phyloP scores from a whole-genome alignment of 2,888 invertebrate species.

The Malthinus flaveolus region DNA sequence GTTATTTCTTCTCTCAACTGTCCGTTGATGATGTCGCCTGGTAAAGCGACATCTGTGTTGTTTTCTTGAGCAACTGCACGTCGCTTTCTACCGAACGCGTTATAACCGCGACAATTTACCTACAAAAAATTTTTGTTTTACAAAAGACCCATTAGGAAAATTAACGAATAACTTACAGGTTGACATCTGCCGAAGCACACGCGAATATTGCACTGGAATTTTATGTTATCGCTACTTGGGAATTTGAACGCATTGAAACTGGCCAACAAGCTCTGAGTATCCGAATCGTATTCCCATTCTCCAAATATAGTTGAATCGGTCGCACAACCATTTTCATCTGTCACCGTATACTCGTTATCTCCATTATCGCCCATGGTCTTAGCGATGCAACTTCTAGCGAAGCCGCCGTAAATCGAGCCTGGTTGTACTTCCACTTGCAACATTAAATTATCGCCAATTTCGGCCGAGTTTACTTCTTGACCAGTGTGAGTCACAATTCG shows the following conservation, averaged over 20 bases:
- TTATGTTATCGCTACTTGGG: slow-evolving; percentile 90
- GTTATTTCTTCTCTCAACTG: slow-evolving; percentile 91
- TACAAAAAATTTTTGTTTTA: slow-evolving; percentile 47
- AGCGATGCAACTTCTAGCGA: slow-evolving; percentile 90
- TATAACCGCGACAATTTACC: slow-evolving; percentile 90
- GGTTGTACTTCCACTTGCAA: slow-evolving; percentile 52
- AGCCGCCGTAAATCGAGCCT: slow-evolving; percentile 85
- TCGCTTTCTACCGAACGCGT: slow-evolving; percentile 84
- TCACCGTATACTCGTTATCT: slow-evolving; percentile 90
- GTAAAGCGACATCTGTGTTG: slow-evolving; percentile 63
- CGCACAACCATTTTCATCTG: slow-evolving; percentile 92
- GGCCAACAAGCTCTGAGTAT: slow-evolving; percentile 82
- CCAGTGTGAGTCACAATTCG: slow-evolving; percentile 86
- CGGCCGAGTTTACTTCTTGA: slow-evolving; percentile 86
- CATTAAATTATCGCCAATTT: slow-evolving; percentile 67
- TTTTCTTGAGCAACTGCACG: slow-evolving; percentile 63
- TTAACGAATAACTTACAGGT: slow-evolving; percentile 69
- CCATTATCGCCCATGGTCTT: slow-evolving; percentile 87
- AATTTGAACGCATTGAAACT: slow-evolving; percentile 94
- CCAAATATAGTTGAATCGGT: slow-evolving; percentile 91
- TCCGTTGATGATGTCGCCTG: slow-evolving; percentile 67
- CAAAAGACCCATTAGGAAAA: background rate
- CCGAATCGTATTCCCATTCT: slow-evolving; percentile 89
- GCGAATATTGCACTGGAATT: slow-evolving; percentile 94
- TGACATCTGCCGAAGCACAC: slow-evolving; percentile 95